Conservation (phyloP, 1,140 invertebrate genomes). For the Pseudomyrmex concolor region DNA sequence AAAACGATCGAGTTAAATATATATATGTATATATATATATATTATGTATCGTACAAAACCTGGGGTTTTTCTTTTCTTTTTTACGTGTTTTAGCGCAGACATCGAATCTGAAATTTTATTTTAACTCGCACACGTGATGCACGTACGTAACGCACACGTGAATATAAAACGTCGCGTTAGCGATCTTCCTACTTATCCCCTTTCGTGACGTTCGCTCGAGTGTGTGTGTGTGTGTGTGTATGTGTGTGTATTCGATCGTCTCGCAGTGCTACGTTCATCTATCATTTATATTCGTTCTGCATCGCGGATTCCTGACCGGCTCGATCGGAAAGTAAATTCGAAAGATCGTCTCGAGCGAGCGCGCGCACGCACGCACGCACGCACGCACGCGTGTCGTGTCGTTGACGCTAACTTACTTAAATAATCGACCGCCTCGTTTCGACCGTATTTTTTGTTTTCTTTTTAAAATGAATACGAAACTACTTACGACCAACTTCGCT, state of each 20-base stretch:
- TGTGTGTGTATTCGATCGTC: conserved; percentile 14
- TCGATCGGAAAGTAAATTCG: conserved; percentile 51
- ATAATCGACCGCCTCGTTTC: conserved; percentile 76
- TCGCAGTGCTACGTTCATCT: conserved; percentile 54
- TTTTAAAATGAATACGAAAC: conserved; percentile 76
- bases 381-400: conserved; percentile 11
- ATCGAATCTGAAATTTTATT: conserved; percentile 42
- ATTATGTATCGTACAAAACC: too few relatives aligned
- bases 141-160: neutral
- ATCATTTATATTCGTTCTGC: conserved; percentile 39
- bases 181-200: conserved; percentile 61
- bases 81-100: neutral
- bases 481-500: conserved; percentile 79
- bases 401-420: conserved; percentile 73
- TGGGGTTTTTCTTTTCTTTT: too few relatives aligned
- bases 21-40: neutral
- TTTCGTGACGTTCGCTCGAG: conserved; percentile 38
- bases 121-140: neutral
- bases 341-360: conserved; percentile 32
- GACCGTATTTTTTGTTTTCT: conserved; percentile 48
- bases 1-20: neutral
- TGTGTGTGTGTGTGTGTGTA: neutral
- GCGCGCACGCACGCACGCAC: neutral
- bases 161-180: conserved; percentile 69
- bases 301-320: conserved; percentile 45